Percentiles rank a stretch among this genome's conserved stretches.
Conservation (phyloP, 2,888 invertebrate genomes). For the Lepeophtheirus nordmannii region DNA sequence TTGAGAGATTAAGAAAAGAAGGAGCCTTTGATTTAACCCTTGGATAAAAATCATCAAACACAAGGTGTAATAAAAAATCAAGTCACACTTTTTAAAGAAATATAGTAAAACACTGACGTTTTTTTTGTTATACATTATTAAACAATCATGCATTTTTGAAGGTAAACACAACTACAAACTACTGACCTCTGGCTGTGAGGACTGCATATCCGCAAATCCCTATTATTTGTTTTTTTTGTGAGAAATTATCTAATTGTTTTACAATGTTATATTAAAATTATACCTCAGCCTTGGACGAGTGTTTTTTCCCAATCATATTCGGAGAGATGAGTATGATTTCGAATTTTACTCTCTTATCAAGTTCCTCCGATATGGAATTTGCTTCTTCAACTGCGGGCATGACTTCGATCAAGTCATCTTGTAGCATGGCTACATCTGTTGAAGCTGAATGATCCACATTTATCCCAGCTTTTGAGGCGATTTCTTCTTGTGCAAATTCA, state of each 20-base stretch:
- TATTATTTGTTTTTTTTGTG: not conserved
- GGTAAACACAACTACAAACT: not conserved
- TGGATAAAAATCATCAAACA: not conserved
- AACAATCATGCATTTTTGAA: not conserved
- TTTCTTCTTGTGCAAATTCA: constrained; percentile 41
- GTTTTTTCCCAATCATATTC: constrained; percentile 37
- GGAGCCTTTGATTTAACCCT: constrained; percentile 23
- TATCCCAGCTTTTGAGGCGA: constrained; percentile 37
- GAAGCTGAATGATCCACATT: constrained; percentile 24
- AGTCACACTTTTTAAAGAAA: not conserved
- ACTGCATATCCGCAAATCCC: constrained; percentile 19
- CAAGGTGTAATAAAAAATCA: not conserved
- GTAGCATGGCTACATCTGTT: constrained; percentile 36
- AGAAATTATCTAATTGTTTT: not conserved
- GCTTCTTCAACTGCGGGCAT: constrained; percentile 41
- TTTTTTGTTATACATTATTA: not conserved
- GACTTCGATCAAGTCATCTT: constrained; percentile 41
- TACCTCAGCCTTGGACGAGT: constrained; percentile 12
- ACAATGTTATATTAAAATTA: not conserved
- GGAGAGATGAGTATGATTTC: constrained; percentile 41
- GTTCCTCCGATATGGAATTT: constrained; percentile 41
- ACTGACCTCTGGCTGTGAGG: constrained; percentile 5
- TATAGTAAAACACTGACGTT: not conserved
- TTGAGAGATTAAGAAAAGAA: not conserved
- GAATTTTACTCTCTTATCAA: constrained; percentile 40